Evolutionary conservation across 23 tunicate genomes (phyloP), one percentile per base, ranked within the genome.

Genomic region (Diplosoma virens): DNA sequence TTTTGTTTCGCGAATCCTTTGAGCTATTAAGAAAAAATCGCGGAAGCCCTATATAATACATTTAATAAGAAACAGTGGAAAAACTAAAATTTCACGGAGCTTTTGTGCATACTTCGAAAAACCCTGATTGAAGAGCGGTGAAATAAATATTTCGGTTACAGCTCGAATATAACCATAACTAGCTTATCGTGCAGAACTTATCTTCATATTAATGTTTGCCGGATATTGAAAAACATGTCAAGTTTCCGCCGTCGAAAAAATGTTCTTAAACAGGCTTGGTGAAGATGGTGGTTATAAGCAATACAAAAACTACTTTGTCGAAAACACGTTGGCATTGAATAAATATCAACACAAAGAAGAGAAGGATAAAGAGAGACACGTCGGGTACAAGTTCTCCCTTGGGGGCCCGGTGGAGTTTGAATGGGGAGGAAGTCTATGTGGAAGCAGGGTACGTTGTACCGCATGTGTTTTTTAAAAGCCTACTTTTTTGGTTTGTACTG

Each of bases 301-400:
- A 35, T 92, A 92, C 58, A 76, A 58, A 41, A 92, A 92, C 34
- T 66, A 85, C 48, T 92, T 73, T 27, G 81, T 77, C 14, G 92
- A 85, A 27, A 92, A 85, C 77, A 54, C 75, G 3, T 87, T 92
- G 29, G 92, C 92, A 0, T 50, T 92, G 30, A 92, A 92, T 65
- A 92, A 92, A 59, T 81, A 80, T 41, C 97, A 92, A 68, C 97
- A 85, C 83, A 92, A 92, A 67, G 97, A 92, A 35, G 92, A 85
- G 25, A 92, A 83, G 41, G 97, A 92, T 59, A 45, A 79, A 21
- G 97, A 92, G 25, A 73, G 97, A 11, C 87, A 92, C 65, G 78
- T 90, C 21, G 86, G 87, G 30, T 74, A 90, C 53, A 90, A 90
- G 47, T 90, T 77, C 58, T 73, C 97, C n/a, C 25, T 90, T 33